Evolutionary conservation across 2,888 invertebrate genomes (phyloP), one percentile per base, ranked within the genome.

Genomic region (Andrena bicolor): DNA sequence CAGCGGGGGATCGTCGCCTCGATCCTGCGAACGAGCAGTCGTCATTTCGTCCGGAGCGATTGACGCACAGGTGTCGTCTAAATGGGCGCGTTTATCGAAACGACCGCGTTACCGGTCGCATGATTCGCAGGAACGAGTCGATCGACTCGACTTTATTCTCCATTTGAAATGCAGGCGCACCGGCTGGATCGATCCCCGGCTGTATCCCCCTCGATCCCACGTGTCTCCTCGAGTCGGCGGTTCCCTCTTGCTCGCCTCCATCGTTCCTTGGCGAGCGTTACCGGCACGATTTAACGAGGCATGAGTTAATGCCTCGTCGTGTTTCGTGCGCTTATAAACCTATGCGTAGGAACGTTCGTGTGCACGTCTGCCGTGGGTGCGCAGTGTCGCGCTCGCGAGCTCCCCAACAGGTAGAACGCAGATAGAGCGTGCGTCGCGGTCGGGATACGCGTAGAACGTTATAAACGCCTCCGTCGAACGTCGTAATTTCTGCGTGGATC

Each of bases 211-310:
- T 8, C 65, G 20, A 7, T 16, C 32, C 74, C 65, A 56, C 66
- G 61, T 72, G 68, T 64, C 75, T 74, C 76, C 77, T 78, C 70
- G 6, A 58, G 71, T 16, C 41, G 41, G 41, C 41, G 28, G 10
- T 81, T 61, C 61, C 60, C 69, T 56, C 56, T 20, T 2, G 20
- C 60, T 79, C 56, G 58, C 69, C 78, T 32, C 51, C 65, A 32
- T 65, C 76, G 71, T 58, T 77, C 69, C 73, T 6, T 6, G 63
- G 61, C 49, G 30, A 56, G 30, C 74, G 61, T 58, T 65, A 41
- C 30, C 76, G 51, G 68, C 61, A 56, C 75, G 88, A 87, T 86
- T 88, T 87, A 87, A 87, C 86, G 87, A 87, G 86, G 82, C 87
- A 80, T 73, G 86, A 87, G 87, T 86, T 86, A 87, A 87, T 82